phyloP scores from a whole-genome alignment of 2,113 vertebrate species.

The Struthidea cinerea region DNA sequence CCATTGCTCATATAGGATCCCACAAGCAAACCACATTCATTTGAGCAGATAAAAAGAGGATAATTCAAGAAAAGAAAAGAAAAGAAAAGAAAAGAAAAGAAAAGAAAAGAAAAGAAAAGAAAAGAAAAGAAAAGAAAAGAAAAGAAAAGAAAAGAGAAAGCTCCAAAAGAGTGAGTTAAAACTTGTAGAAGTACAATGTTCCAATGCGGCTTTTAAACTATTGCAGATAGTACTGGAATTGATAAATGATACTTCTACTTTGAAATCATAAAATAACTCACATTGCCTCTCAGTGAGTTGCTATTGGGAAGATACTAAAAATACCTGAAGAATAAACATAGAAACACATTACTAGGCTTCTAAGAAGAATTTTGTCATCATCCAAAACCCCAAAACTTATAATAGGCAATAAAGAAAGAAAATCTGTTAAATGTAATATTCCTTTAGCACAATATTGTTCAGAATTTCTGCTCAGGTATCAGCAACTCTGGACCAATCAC shows the following conservation, averaged over 20 bases:
- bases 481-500: background rate
- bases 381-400: background rate
- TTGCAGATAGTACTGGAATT: background rate
- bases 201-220: background rate
- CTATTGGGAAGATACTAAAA: background rate
- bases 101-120: background rate
- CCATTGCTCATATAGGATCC: background rate
- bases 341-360: background rate
- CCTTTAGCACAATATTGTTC: background rate
- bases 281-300: background rate
- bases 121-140: fast-evolving
- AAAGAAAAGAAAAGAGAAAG: fast-evolving
- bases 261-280: background rate
- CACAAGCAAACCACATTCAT: background rate
- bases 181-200: background rate
- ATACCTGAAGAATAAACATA: background rate
- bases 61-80: background rate
- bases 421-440: background rate
- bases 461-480: background rate
- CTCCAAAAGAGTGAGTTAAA: background rate
- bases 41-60: background rate
- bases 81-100: too few relatives aligned
- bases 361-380: background rate
- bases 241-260: background rate
- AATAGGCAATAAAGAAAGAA: background rate